phyloP scores from a whole-genome alignment of 2,113 vertebrate species.

The Himantopus leucocephalus region DNA sequence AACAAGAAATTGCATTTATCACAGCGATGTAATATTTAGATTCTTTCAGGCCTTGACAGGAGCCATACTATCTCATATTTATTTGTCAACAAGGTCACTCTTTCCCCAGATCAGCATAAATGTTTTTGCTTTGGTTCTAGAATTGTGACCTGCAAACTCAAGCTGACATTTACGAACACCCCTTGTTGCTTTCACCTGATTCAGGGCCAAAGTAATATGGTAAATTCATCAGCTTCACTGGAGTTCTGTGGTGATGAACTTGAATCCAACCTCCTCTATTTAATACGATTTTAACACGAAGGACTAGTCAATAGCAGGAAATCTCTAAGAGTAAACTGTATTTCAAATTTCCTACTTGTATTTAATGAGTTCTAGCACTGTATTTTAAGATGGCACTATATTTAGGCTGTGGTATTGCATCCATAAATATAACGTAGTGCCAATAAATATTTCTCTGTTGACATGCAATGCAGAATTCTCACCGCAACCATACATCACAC shows the following conservation, averaged over 20 bases:
- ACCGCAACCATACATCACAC: background rate
- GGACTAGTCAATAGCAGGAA: background rate
- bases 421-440: background rate
- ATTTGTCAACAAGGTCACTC: background rate
- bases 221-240: background rate
- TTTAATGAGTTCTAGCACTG: slow-evolving; percentile 20
- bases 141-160: background rate
- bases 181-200: background rate
- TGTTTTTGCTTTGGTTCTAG: background rate
- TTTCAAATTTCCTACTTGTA: background rate
- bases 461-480: background rate
- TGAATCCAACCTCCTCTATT: background rate
- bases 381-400: background rate
- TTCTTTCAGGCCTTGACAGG: background rate
- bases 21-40: background rate
- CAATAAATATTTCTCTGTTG: slow-evolving; percentile 45
- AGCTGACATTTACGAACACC: background rate
- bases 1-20: background rate
- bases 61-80: background rate
- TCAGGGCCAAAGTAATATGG: background rate
- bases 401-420: background rate
- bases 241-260: background rate
- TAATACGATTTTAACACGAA: background rate
- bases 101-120: background rate
- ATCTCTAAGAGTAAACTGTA: background rate